A percentile compares a stretch with the other conserved stretches of the same genome.
These are phyloP conservation scores for Cassiopea andromeda DNA, from an alignment of 30 jellyfish, hydroid and myxozoan species.

Conservation along the genomic window DNA sequence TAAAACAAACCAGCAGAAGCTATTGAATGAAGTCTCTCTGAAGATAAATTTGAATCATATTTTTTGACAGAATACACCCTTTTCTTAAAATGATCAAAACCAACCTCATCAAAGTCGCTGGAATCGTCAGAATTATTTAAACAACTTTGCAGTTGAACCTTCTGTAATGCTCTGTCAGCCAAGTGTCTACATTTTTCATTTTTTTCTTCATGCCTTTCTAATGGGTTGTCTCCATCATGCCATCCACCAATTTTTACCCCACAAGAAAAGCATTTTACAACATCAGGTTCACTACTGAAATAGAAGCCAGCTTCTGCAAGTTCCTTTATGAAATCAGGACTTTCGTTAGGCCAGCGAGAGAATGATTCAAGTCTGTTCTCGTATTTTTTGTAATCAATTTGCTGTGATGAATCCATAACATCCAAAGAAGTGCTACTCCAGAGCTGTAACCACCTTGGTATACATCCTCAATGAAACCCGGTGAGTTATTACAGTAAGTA, in stretches of 20 bases:
- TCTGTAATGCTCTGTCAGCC: constrained; percentile 27
- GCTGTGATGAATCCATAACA: background rate
- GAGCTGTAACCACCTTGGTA: background rate
- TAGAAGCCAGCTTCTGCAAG: constrained; percentile 97
- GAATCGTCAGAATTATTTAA: background rate
- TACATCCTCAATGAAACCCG: too few species aligned
- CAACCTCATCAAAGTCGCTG: background rate
- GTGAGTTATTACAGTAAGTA: too few species aligned
- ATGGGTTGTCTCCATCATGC: constrained; percentile 84
- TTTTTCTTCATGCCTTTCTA: constrained; percentile 59
- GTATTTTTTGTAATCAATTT: constrained; percentile 29
- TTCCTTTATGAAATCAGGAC: constrained; percentile 83
- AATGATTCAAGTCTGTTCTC: constrained; percentile 69
- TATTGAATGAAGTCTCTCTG: background rate
- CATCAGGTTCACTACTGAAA: constrained; percentile 69
- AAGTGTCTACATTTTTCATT: constrained; percentile 59
- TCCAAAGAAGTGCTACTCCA: background rate
- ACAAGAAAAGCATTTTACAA: constrained; percentile 83
- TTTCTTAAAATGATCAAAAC: background rate
- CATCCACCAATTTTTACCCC: constrained; percentile 69
- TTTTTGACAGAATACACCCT: background rate
- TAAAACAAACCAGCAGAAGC: constrained; percentile 40
- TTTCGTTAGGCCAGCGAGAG: constrained; percentile 74
- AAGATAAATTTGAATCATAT: background rate
- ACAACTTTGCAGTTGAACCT: background rate